These are phyloP conservation scores for Tenthredo amoena DNA, from an alignment of 2,888 invertebrate species.

Conservation along the genomic window DNA sequence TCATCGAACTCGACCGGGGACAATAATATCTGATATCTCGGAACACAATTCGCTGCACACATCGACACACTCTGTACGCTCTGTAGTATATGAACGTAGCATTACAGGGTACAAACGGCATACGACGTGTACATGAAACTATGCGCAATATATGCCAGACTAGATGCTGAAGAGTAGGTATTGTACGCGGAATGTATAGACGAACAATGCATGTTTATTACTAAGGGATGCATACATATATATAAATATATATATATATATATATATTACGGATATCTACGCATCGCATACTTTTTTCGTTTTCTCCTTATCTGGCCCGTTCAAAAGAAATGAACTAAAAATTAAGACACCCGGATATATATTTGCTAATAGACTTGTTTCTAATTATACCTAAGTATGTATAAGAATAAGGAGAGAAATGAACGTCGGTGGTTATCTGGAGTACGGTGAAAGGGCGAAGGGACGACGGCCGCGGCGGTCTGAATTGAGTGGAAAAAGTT, in stretches of 20 bases:
- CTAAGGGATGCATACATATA: background rate
- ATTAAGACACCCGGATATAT: background rate
- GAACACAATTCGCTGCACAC: background rate
- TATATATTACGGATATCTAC: background rate
- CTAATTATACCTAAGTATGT: background rate
- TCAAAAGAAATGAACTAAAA: background rate
- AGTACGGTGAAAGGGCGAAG: background rate
- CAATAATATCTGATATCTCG: conserved; percentile 37
- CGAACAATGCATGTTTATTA: background rate
- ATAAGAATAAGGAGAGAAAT: background rate
- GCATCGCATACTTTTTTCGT: no score
- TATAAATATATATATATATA: background rate
- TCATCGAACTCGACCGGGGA: conserved; percentile 3
- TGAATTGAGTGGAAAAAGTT: conserved; percentile 54
- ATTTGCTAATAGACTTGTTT: background rate
- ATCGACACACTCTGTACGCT: background rate
- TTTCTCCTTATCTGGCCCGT: background rate
- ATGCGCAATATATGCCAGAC: background rate
- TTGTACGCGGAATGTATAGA: background rate
- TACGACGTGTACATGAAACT: background rate
- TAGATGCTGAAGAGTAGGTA: background rate
- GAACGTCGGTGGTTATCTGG: background rate
- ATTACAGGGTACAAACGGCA: background rate
- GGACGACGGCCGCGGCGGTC: conserved; percentile 14
- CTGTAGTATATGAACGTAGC: background rate